phyloP scores from a whole-genome alignment of 2,113 vertebrate species.

The Colossoma macropomum region DNA sequence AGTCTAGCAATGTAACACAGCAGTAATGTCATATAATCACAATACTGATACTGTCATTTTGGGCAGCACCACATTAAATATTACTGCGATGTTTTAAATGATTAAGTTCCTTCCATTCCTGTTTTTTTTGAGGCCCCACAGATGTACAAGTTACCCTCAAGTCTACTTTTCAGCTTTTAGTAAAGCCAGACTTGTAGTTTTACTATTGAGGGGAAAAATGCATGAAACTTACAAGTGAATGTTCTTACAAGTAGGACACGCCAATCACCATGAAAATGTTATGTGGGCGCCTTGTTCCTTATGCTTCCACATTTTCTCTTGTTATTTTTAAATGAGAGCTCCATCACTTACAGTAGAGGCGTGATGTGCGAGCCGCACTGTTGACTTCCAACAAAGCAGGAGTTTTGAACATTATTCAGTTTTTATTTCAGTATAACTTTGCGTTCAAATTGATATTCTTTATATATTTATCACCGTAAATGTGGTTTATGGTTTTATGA shows the following conservation, averaged over 20 bases:
- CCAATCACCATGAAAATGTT: background rate
- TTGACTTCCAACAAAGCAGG: background rate
- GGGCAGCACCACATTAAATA: too few relatives aligned
- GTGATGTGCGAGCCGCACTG: background rate
- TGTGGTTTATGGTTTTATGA: too few relatives aligned
- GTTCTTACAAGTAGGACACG: slow-evolving; percentile 4
- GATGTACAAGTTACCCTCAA: too few relatives aligned
- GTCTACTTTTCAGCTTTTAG: background rate
- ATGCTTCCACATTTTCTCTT: background rate
- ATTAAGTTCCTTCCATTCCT: too few relatives aligned
- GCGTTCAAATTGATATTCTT: too few relatives aligned
- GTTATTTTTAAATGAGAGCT: slow-evolving; percentile 2
- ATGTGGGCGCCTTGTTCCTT: background rate
- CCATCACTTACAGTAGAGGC: background rate
- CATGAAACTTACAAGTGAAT: background rate
- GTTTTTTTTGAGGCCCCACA: too few relatives aligned
- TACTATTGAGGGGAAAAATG: background rate
- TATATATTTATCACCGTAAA: too few relatives aligned
- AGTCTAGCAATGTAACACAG: too few relatives aligned
- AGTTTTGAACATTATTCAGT: too few relatives aligned
- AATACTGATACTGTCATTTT: too few relatives aligned
- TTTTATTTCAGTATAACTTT: background rate
- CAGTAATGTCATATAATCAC: too few relatives aligned
- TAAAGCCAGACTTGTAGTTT: background rate
- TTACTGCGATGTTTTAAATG: too few relatives aligned